Base-by-base conservation (phyloP, 2,797 vertebrate species). In the Gambusia yucatana region DNA sequence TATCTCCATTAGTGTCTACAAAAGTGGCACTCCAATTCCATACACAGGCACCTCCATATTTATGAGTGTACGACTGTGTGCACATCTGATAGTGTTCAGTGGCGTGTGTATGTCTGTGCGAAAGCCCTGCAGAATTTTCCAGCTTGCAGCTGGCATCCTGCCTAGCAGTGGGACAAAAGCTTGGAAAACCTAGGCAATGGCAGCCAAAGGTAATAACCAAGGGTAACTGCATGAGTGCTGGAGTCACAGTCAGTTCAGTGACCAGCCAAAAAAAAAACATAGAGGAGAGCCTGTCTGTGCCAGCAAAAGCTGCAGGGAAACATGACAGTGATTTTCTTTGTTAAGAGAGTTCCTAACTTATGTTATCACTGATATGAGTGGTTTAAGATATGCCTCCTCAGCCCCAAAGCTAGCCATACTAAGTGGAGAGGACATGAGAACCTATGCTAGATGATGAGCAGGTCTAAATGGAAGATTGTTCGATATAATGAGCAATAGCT, bases 401-500 rank as follows among this genome's bases (percentile, higher is more conserved):
- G 76, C 78, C 72, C 80, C 52, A 28, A 74, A 82, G 71, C 73
- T 75, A 46, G 10, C 10, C 65, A 73, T 48, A 47, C 77, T 83
- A 82, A 90, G 85, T 79, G 77, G 78, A 81, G 84, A 83, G 81
- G 76, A 82, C 82, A 81, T 77, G 72, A 84, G 77, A 59, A 87
- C 82, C 81, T 69, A 79, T 39, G 73, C 79, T 70, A 84, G 80
- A 88, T 89, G 83, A 79, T 77, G 78, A 89, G 72, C 86, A 87
- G 77, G 79, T 93, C 89, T 81, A 83, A 90, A 90, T 87, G 76
- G 83, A 85, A 86, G 76, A 89, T 89, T n/a, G 77, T 92, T 89
- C 84, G 83, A 89, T 90, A 91, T 94, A 94, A 94, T 92, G 92
- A 94, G 86, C 86, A 90, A 85, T 85, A 61, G 77, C 82, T 73